Conservation (phyloP, 2,888 invertebrate species). For the Thumatha senex region DNA sequence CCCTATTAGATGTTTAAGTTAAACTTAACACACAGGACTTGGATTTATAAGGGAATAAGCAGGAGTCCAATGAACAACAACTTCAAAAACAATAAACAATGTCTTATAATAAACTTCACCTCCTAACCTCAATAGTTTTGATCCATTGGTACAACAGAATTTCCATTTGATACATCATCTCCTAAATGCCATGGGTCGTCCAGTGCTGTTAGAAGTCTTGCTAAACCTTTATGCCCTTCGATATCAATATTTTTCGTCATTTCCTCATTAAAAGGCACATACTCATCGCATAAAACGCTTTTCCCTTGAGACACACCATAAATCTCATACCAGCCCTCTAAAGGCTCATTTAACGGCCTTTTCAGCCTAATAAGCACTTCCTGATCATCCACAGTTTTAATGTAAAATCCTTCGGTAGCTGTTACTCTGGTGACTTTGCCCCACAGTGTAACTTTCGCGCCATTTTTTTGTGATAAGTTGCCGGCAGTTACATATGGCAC, state of each 20-base stretch:
- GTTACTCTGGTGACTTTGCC: slow-evolving; percentile 75
- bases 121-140: slow-evolving; percentile 25
- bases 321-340: slow-evolving; percentile 80
- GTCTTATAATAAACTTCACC: neutral
- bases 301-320: slow-evolving; percentile 74
- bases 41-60: too few relatives aligned
- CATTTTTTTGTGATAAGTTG: slow-evolving; percentile 69
- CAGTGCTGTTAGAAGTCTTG: slow-evolving; percentile 64
- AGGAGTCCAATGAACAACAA: too few relatives aligned
- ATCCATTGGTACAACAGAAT: slow-evolving; percentile 65
- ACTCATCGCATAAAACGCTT: slow-evolving; percentile 72
- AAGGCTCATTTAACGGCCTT: slow-evolving; percentile 63
- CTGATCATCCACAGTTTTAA: slow-evolving; percentile 76
- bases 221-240: slow-evolving; percentile 71
- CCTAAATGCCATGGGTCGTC: slow-evolving; percentile 80
- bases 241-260: slow-evolving; percentile 69
- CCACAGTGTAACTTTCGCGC: slow-evolving; percentile 76
- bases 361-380: slow-evolving; percentile 69
- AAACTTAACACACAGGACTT: too few relatives aligned
- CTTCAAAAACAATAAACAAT: too few relatives aligned
- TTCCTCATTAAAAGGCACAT: slow-evolving; percentile 65
- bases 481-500: slow-evolving; percentile 77
- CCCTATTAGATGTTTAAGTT: too few relatives aligned
- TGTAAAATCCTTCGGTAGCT: slow-evolving; percentile 70
- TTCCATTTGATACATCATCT: slow-evolving; percentile 46